These are phyloP conservation scores for Acronicta alni DNA, from an alignment of 2,888 invertebrate genomes.

Conservation along the genomic window DNA sequence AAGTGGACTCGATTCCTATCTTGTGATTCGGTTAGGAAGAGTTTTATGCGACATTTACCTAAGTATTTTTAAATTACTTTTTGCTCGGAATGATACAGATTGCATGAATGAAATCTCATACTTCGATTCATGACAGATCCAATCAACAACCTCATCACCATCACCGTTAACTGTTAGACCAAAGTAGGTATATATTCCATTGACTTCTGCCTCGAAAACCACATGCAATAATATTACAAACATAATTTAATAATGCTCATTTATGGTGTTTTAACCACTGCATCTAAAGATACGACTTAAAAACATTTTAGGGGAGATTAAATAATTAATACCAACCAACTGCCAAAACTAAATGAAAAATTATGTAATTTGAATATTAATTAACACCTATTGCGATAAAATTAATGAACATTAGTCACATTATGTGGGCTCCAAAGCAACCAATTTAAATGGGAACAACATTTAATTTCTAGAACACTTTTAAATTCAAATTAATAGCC, in stretches of 20 bases:
- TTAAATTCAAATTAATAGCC: constrained; percentile 55
- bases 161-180: too few relatives aligned
- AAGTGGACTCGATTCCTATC: neutral
- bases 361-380: constrained; percentile 48
- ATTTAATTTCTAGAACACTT: constrained; percentile 53
- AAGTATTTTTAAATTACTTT: too few relatives aligned
- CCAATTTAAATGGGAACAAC: constrained; percentile 50
- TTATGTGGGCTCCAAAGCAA: constrained; percentile 28
- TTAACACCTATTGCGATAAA: constrained; percentile 54
- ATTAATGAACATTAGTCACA: constrained; percentile 47
- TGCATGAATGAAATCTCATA: too few relatives aligned
- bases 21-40: too few relatives aligned
- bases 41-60: too few relatives aligned
- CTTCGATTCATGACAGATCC: too few relatives aligned
- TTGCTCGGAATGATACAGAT: too few relatives aligned
- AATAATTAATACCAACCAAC: constrained; percentile 7
- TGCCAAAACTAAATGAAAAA: constrained; percentile 19
- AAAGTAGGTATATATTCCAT: too few relatives aligned
- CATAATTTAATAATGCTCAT: neutral
- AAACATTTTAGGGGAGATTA: constrained; percentile 15
- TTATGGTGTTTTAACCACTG: constrained; percentile 15
- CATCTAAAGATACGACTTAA: constrained; percentile 31
- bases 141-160: too few relatives aligned
- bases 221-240: neutral
- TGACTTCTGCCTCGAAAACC: neutral